Evolutionary conservation across 2,888 invertebrate species (phyloP), one percentile per base, ranked within the genome.

Genomic region (Drosophila cognata): DNA sequence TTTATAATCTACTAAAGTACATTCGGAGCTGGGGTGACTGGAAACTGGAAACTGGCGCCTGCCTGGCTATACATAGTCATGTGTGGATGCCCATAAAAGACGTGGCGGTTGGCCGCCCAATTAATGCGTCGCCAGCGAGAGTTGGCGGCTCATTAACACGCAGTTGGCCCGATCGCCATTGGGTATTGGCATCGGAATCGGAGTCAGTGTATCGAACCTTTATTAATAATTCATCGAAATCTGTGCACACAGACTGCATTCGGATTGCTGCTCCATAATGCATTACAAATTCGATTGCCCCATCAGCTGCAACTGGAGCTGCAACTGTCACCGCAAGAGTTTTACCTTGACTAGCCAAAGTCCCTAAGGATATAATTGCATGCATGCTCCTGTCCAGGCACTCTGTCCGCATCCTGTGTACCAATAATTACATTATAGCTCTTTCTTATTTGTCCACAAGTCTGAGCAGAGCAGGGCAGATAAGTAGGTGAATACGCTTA

Each of bases 111-210:
- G 66, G 57, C 58, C 64, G 80, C 71, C 84, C 89, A 87, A 89
- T 88, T 89, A 80, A 77, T 81, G 84, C 84, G 83, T 74, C 77
- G 81, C 76, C 76, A 81, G 73, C 84, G 77, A 78, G 89, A 81
- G 78, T 76, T 84, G 85, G 77, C 81, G 86, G 86, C 85, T 85
- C 85, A 80, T 89, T 88, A 84, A 79, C 88, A 84, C 89, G 81
- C 84, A 83, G 83, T 81, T 82, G 75, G 67, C 61, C 68, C 62
- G 63, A 61, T 66, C 67, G 67, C 57, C 65, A 67, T 80, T 53
- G 65, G 55, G 67, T 62, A 60, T 60, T 46, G 58, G 48, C 11
- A 69, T 64, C 46, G 36, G 52, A 56, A 43, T 69, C 46, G 64
- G n/a, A n/a, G 13, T 10, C 25, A 57, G 10, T 31, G 11, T 41